Conservation (phyloP, 2,113 vertebrate genomes). For the Pithys albifrons region DNA sequence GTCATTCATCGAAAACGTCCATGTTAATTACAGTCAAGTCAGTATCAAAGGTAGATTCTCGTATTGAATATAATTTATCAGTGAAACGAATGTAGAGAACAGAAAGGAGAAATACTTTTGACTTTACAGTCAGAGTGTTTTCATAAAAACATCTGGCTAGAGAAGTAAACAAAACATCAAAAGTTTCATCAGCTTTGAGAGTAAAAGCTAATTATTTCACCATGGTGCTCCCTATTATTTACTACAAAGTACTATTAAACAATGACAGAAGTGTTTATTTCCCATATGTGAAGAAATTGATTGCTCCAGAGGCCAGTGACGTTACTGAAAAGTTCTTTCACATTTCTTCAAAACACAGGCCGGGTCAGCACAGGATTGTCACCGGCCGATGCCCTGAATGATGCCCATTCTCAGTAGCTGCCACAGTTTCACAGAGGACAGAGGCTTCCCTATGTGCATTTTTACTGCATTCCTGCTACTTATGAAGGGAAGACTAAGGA, state of each 20-base stretch:
- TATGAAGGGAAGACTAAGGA: neutral
- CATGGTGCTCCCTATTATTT: neutral
- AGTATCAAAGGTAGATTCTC: neutral
- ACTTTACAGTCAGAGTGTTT: neutral
- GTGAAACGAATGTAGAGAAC: neutral
- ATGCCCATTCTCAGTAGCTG: constrained; percentile 1
- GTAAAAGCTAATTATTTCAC: neutral
- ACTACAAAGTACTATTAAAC: neutral
- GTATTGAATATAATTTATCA: neutral
- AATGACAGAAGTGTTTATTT: neutral
- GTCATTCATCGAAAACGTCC: neutral
- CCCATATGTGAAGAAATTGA: neutral
- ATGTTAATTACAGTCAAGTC: neutral
- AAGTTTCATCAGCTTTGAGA: neutral
- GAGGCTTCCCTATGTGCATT: constrained; percentile 41
- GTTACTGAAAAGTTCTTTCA: neutral
- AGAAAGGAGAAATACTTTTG: neutral
- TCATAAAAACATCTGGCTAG: neutral
- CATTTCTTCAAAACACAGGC: neutral
- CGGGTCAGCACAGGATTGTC: neutral
- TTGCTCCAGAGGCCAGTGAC: neutral
- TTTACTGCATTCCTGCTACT: neutral
- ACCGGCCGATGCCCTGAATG: neutral
- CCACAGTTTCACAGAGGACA: constrained; percentile 38
- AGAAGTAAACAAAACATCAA: neutral